Base-by-base conservation (phyloP, 2,797 vertebrate genomes). In the Poecilia picta region DNA sequence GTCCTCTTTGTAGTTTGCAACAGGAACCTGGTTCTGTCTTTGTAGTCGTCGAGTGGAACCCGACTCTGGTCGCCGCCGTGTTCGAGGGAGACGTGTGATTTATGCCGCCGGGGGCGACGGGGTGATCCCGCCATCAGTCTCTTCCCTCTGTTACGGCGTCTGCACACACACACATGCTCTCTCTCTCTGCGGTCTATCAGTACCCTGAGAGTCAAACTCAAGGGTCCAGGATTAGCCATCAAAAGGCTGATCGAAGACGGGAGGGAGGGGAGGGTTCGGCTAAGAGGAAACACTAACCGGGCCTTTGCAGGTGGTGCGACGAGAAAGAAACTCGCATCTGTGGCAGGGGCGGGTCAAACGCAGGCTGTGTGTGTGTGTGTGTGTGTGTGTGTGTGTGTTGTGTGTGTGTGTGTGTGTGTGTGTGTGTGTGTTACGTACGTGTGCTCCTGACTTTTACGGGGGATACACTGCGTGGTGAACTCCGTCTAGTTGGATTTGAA, bases 401-500 rank as follows among this genome's bases (percentile, higher is more conserved):
- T 33, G 83, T 83, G 85, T 33, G 33, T 33, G 33, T 33, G 33
- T 33, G 33, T 33, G 33, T 33, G 83, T 83, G 85, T 83, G 84
- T 41, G 43, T 39, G 0, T 89, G 83, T 83, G 85, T 80, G 84
- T 15, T 53, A 3, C 0, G 79, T 59, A 79, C 73, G 53, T 84
- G 72, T 85, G 85, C 80, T 78, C 41, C 12, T 77, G 90, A 88
- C 89, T 93, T 94, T 94, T 94, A 94, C 85, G 89, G 87, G 81
- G 75, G 70, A 70, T 88, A 73, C 86, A 90, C 92, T 91, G 76
- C 70, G 83, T 81, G 86, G 72, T 95, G 93, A 96, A 95, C 95
- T 94, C 89, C 79, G 86, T 93, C 94, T 96, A 93, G 95, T 96
- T 96, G 93, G 89, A 94, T 88, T 46, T 93, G 94, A 96, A 95